Evolutionary conservation across 2,888 invertebrate genomes (phyloP).

Genomic region (Eupithecia tripunctaria): DNA sequence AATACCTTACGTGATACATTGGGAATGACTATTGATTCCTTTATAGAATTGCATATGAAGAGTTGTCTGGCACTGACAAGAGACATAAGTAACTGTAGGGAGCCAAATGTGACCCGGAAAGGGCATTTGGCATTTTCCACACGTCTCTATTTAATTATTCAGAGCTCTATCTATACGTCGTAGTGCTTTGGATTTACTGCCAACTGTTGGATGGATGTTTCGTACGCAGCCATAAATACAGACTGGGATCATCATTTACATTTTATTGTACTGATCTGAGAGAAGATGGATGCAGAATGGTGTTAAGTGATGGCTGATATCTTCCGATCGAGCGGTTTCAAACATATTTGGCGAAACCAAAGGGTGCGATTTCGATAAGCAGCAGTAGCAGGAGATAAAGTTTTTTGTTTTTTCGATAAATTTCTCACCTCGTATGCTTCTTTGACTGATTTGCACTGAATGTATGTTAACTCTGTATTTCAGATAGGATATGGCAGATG

Average conservation of each 20-base stretch:
- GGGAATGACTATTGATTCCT: not conserved
- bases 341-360: not conserved
- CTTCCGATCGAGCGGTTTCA: not conserved
- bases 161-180: constrained; percentile 32
- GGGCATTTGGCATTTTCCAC: constrained; percentile 31
- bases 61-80: constrained; percentile 2
- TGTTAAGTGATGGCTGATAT: not conserved
- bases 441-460: too few species aligned
- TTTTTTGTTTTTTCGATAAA: too few species aligned
- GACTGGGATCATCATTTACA: constrained; percentile 2
- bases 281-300: constrained; percentile 2
- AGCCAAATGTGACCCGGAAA: constrained; percentile 29
- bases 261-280: not conserved
- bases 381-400: not conserved
- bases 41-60: not conserved
- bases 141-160: constrained; percentile 37
- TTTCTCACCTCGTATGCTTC: too few species aligned
- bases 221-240: constrained; percentile 16
- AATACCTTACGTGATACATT: too few species aligned
- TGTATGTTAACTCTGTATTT: too few species aligned
- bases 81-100: constrained; percentile 14
- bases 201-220: constrained; percentile 31
- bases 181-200: constrained; percentile 29
- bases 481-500: too few species aligned
- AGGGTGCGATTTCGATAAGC: too few species aligned